These are phyloP conservation scores for Anguilla pacifica DNA, from an alignment of 2,797 vertebrate species.

Conservation along the genomic window DNA sequence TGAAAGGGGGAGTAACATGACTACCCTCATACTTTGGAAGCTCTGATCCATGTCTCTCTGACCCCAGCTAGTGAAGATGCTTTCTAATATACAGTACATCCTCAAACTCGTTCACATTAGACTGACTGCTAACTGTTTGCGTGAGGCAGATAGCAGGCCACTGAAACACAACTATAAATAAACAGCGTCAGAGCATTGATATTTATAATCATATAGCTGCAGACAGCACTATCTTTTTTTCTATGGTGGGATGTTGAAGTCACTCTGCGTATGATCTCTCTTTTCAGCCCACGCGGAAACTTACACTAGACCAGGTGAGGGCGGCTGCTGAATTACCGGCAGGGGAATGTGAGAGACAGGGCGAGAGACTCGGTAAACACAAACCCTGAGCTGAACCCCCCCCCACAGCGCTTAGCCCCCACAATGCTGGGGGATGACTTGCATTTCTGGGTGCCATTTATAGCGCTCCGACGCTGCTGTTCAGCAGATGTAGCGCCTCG, in stretches of 20 bases:
- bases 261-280: neutral
- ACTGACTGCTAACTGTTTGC: neutral
- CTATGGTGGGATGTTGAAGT: neutral
- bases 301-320: neutral
- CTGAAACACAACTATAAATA: conserved; percentile 5
- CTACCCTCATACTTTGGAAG: neutral
- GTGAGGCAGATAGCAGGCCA: neutral
- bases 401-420: neutral
- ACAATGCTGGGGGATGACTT: neutral
- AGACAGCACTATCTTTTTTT: neutral
- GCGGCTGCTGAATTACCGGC: neutral
- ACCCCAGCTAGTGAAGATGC: neutral
- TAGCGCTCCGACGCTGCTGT: neutral
- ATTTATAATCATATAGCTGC: neutral
- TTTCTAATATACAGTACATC: neutral
- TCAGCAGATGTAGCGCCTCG: neutral
- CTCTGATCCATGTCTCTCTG: neutral
- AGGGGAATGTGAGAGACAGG: neutral
- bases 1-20: neutral
- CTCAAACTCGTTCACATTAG: neutral
- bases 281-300: neutral
- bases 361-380: neutral
- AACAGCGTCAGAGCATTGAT: neutral
- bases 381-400: neutral
- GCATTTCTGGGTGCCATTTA: conserved; percentile 5